These are phyloP conservation scores for Hemibates koningsi DNA, from an alignment of 2,113 vertebrate genomes.

Conservation along the genomic window DNA sequence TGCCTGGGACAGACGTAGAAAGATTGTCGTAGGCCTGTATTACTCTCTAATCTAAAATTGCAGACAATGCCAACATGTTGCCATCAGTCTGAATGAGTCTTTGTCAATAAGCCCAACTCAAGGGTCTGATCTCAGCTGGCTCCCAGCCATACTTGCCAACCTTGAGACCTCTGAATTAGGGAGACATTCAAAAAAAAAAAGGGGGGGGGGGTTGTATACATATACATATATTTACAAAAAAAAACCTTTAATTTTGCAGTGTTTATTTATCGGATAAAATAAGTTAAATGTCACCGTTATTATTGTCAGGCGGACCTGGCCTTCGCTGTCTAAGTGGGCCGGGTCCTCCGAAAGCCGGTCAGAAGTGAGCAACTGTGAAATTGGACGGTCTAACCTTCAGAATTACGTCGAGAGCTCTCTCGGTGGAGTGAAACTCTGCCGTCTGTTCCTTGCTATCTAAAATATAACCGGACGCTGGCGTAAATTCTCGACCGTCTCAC, in stretches of 20 bases:
- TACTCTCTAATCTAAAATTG: neutral
- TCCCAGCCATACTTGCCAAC: neutral
- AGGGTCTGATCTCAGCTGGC: neutral
- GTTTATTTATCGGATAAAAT: neutral
- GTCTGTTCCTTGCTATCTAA: no score
- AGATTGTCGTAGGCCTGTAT: fast-evolving
- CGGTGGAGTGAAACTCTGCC: no score
- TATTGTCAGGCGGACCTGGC: fast-evolving
- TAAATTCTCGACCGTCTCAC: no score
- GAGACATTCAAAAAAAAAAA: fast-evolving
- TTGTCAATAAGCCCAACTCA: neutral
- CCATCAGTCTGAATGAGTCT: neutral
- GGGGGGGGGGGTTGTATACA: fast-evolving
- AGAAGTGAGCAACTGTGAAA: neutral
- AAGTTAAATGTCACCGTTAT: neutral
- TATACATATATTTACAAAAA: neutral
- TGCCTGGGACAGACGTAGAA: neutral
- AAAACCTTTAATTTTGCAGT: fast-evolving
- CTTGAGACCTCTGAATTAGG: fast-evolving
- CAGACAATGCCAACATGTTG: neutral
- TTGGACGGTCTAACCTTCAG: neutral
- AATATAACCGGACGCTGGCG: no score
- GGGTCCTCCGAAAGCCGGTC: fast-evolving
- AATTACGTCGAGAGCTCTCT: no score
- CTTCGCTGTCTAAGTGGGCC: fast-evolving